Evolutionary conservation across 1,140 invertebrate genomes (phyloP), one percentile per base, ranked within the genome.

Genomic region (Cheumatopsyche charites): DNA sequence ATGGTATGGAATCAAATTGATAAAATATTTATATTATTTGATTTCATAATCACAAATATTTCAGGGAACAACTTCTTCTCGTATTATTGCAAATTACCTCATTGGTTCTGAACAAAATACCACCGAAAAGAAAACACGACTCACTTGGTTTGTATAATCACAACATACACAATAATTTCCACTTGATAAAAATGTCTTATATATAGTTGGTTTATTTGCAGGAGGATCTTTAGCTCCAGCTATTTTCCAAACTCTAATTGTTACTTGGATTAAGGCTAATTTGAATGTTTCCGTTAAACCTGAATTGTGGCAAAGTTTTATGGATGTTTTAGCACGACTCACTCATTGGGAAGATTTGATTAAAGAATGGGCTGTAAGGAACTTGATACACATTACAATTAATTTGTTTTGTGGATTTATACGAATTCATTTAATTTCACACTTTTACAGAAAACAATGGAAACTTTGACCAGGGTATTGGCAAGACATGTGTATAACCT

Each of bases 261-360:
- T 98, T 45, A 98, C 96, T 0, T 98, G 96, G 96, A 98, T 98
- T 73, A 96, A 97, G 80, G 96, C 96, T 0, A 98, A 98, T 83
- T 86, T 98, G 70, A 97, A 98, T 83, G 95, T 98, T 1, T 88
- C 92, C 2, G 94, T 97, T 65, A 91, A 91, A 63, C 85, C 90
- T 7, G 90, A 94, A 77, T 83, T 99, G 4, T 99, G 97, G 97
- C 94, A 98, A 83, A 92, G 94, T 79, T 97, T 98, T 82, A 88
- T 98, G 74, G 87, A 89, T 72, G 91, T 97, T 23, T 84, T 98
- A 1, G 92, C 93, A 0, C 91, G 92, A 9, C 85, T 98, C 0
- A 98, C 95, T 0, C 91, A 92, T 74, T 98, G 96, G 91, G 94
- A 98, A 79, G 96, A 98, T 80, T 85, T 99, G 0, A 94, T 99